phyloP scores from a whole-genome alignment of 2,888 invertebrate species.

The Clepsis dumicolana region DNA sequence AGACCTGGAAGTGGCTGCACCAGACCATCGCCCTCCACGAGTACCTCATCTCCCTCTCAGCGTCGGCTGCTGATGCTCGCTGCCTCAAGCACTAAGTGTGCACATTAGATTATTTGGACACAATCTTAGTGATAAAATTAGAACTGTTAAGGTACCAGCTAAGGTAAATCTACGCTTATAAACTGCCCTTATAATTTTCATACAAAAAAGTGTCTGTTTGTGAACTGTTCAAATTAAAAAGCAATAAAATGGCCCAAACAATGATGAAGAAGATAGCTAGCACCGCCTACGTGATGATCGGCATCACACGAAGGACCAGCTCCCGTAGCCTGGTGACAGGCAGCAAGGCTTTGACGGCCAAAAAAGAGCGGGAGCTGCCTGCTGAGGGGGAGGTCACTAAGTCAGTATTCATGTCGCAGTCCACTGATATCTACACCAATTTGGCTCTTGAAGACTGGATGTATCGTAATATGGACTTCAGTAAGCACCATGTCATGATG shows the following conservation, averaged over 20 bases:
- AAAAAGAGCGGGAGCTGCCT: slow-evolving; percentile 65
- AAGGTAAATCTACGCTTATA: slow-evolving; percentile 68
- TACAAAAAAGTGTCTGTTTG: slow-evolving; percentile 82
- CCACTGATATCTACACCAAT: slow-evolving; percentile 96
- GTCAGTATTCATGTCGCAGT: slow-evolving; percentile 96
- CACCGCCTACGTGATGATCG: slow-evolving; percentile 72
- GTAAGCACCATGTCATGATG: slow-evolving; percentile 93
- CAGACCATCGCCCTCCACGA: slow-evolving; percentile 96
- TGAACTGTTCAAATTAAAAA: slow-evolving; percentile 48
- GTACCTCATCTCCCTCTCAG: slow-evolving; percentile 92
- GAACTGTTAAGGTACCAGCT: slow-evolving; percentile 53
- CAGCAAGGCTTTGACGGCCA: slow-evolving; percentile 59
- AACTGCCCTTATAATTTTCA: slow-evolving; percentile 69
- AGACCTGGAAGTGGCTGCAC: slow-evolving; percentile 98
- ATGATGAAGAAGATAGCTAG: slow-evolving; percentile 78
- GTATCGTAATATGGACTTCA: slow-evolving; percentile 94
- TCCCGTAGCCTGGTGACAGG: slow-evolving; percentile 66
- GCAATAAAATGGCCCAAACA: slow-evolving; percentile 77
- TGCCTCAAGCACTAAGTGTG: slow-evolving; percentile 65
- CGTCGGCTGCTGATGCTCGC: slow-evolving; percentile 89
- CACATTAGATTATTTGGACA: slow-evolving; percentile 60
- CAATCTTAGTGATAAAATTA: slow-evolving; percentile 56
- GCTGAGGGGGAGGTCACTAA: slow-evolving; percentile 88
- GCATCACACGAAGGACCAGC: slow-evolving; percentile 72
- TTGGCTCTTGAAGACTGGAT: slow-evolving; percentile 98